Conservation (phyloP, 2,888 invertebrate genomes). For the Catocala fraxini region DNA sequence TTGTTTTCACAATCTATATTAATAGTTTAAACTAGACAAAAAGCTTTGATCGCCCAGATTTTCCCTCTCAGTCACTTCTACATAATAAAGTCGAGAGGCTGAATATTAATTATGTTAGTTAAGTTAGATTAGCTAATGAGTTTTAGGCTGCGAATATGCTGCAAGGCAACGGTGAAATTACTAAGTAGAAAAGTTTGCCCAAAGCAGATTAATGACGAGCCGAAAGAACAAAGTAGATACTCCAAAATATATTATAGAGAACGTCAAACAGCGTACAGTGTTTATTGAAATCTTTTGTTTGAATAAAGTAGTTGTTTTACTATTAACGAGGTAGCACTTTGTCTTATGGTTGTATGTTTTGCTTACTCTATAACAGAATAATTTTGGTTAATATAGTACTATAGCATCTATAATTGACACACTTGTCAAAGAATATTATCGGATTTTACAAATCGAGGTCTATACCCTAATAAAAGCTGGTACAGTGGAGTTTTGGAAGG, state of each 20-base stretch:
- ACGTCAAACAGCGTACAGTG: background rate
- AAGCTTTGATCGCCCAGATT: constrained; percentile 21
- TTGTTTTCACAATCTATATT: constrained; percentile 26
- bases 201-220: constrained; percentile 20
- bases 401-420: too few relatives aligned
- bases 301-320: too few relatives aligned
- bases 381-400: too few relatives aligned
- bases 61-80: constrained; percentile 17
- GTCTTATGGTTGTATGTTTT: too few relatives aligned
- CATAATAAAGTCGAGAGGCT: constrained; percentile 35
- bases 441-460: too few relatives aligned
- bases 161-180: constrained; percentile 31
- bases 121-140: constrained; percentile 31
- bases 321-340: too few relatives aligned
- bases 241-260: constrained; percentile 16
- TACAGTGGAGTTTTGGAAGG: too few relatives aligned
- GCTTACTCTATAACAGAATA: too few relatives aligned
- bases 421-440: too few relatives aligned
- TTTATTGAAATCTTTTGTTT: too few relatives aligned
- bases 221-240: constrained; percentile 22
- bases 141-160: constrained; percentile 35
- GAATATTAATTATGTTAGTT: constrained; percentile 47
- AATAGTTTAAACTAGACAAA: constrained; percentile 35
- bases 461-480: too few relatives aligned
- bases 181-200: constrained; percentile 28